Evolutionary conservation across 2,888 invertebrate genomes (phyloP).

Genomic region (Eupelmus urozonus): DNA sequence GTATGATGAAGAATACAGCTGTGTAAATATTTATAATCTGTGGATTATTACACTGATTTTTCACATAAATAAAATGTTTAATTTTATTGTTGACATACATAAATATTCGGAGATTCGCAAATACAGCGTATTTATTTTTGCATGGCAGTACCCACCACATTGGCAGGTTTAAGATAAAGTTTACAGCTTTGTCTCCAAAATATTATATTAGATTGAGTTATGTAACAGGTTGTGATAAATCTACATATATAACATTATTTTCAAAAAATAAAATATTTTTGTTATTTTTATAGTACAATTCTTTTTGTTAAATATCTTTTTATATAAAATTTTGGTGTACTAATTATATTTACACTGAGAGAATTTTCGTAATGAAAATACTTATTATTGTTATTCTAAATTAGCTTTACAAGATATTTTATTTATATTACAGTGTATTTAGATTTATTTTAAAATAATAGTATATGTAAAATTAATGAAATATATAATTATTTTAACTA

Average conservation of each 20-base stretch:
- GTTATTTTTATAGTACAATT: no score
- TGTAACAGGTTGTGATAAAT: neutral
- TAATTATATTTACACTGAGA: constrained; percentile 30
- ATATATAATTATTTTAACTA: no score
- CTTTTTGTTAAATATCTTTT: no score
- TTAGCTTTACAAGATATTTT: no score
- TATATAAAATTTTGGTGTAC: no score
- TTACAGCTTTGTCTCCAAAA: neutral
- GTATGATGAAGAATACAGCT: constrained; percentile 28
- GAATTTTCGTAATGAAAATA: constrained; percentile 23
- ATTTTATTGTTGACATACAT: constrained; percentile 26
- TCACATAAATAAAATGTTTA: constrained; percentile 35
- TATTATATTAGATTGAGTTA: neutral
- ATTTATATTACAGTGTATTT: no score
- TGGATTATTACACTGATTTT: constrained; percentile 46
- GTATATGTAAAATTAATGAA: no score
- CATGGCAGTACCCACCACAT: constrained; percentile 41
- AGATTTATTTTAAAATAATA: no score
- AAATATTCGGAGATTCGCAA: constrained; percentile 34
- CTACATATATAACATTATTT: neutral
- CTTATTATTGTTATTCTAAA: no score
- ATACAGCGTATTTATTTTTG: constrained; percentile 28
- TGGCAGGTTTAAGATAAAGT: constrained; percentile 31
- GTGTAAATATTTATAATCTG: constrained; percentile 51
- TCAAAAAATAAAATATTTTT: neutral